Evolutionary conservation across 1,140 invertebrate genomes (phyloP), one percentile per base, ranked within the genome.

Genomic region (Zaprionus gabonicus): DNA sequence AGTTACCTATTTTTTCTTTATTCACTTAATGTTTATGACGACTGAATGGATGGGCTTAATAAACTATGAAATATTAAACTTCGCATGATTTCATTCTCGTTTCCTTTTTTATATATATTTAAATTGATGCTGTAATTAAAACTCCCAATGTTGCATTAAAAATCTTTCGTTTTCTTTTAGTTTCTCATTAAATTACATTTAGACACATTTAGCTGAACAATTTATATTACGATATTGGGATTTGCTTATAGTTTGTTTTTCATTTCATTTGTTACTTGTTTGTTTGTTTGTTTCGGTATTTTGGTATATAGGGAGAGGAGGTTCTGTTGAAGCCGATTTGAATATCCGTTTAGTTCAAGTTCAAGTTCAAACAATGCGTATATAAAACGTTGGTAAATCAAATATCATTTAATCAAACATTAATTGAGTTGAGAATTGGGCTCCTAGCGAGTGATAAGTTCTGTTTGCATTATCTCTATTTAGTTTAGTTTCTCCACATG

Each of bases 41-140:
- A 87, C 84, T 90, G 84, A 87, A 87, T 87, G 84, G 84, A 87
- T 87, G 84, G 85, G 81, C 84, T 88, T 87, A 87, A 87, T 81
- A 87, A 90, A 90, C 84, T 87, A 87, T 87, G 85, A 90, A 90
- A 79, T 90, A 90, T 90, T 90, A 91, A 90, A 91, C 76, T 81
- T 76, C 20, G 72, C 55, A 76, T 75, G 63, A 68, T 68, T 78
- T 71, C 63, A 25, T 51, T 79, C 41, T 17, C 41, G 7, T 17
- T 46, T 46, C n/a, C 2, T 17, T 46, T n/a, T 41, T 46, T 6
- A n/a, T 53, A 58, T 63, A 46, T 36, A 44, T 73, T 69, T 66
- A 66, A 63, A 76, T 77, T 81, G 80, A 74, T 87, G 77, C 71
- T 80, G 76, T 69, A 86, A 82, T 86, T 77, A 87, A 87, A 87